These are phyloP conservation scores for Heterodera filipjevi DNA, from an alignment of 2,888 invertebrate species.

Conservation along the genomic window DNA sequence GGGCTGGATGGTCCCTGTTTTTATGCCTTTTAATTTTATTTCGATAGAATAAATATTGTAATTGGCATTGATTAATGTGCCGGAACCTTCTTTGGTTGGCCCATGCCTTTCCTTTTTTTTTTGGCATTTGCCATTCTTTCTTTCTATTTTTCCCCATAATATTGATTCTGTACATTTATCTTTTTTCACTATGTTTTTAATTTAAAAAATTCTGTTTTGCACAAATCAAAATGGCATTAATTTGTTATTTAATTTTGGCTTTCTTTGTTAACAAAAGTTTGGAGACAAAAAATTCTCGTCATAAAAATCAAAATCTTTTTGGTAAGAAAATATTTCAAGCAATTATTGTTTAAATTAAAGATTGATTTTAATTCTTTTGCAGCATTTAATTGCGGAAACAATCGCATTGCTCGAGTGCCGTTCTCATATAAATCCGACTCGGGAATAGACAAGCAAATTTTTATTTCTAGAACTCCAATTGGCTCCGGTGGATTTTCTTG, in stretches of 20 bases:
- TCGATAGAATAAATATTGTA: background rate
- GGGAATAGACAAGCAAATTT: background rate
- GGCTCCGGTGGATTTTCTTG: background rate
- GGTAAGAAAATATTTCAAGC: background rate
- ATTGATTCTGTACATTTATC: background rate
- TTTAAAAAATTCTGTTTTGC: background rate
- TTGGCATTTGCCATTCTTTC: too few relatives aligned
- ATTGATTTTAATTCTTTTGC: background rate
- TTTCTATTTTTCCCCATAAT: too few relatives aligned
- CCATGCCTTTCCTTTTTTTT: too few relatives aligned
- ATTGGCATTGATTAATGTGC: too few relatives aligned
- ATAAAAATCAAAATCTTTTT: background rate
- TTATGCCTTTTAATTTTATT: background rate
- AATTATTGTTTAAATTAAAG: background rate
- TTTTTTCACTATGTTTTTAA: too few relatives aligned
- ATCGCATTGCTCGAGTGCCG: background rate
- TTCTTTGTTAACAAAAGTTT: background rate
- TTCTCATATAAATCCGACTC: background rate
- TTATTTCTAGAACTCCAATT: background rate
- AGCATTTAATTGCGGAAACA: background rate
- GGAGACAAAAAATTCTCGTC: background rate
- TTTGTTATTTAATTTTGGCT: background rate
- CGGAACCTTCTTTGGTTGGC: too few relatives aligned
- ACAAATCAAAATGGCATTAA: background rate
- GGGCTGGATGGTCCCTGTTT: too few relatives aligned